Base-by-base conservation (phyloP, 2,888 invertebrate genomes). In the Trichogramma dendrolimi region DNA sequence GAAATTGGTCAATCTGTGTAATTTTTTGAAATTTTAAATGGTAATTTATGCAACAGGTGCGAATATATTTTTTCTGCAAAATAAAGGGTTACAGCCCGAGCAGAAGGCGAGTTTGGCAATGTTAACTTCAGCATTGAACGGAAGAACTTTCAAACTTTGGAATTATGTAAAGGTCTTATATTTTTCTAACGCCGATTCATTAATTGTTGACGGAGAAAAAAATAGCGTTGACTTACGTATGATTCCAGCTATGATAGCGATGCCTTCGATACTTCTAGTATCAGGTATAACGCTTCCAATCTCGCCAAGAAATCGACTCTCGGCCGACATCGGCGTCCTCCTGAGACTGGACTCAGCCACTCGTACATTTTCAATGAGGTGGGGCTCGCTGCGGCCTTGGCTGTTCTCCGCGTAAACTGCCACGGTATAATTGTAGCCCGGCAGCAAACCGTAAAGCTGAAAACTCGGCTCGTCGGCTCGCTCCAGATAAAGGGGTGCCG, bases 351-450 rank as follows among this genome's bases (percentile, higher is more conserved):
- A 64, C 14, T 76, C 74, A 5, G 71, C 63, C 3, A 80, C 73
- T 1, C 83, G 75, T 6, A 89, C 83, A 72, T 86, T 86, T 63
- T 86, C 86, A 75, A 92, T 83, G 61, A 89, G 84, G 61, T 90
- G 89, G 2, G 91, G 87, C 60, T 84, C 82, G 67, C 91, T 92
- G 68, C 87, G 84, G 63, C 93, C 93, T 73, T 88, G 86, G 6
- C 90, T 88, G 70, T 93, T 94, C 69, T 90, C 89, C 27, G 92
- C 90, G 76, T 90, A 93, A 42, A 93, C 88, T 67, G 87, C 82
- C 67, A 92, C 84, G 73, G 90, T 89, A 80, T 93, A 94, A 73
- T 86, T 85, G 69, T 86, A 85, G 57, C 90, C 91, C 14, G 92
- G 88, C 62, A 89, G 85, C 63, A 94, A 82, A 68, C 87, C 87